A percentile compares a stretch with the other conserved stretches of the same genome.
These are phyloP conservation scores for Cichlasoma orientale DNA, from an alignment of 2,797 vertebrate species.

Conservation along the genomic window DNA sequence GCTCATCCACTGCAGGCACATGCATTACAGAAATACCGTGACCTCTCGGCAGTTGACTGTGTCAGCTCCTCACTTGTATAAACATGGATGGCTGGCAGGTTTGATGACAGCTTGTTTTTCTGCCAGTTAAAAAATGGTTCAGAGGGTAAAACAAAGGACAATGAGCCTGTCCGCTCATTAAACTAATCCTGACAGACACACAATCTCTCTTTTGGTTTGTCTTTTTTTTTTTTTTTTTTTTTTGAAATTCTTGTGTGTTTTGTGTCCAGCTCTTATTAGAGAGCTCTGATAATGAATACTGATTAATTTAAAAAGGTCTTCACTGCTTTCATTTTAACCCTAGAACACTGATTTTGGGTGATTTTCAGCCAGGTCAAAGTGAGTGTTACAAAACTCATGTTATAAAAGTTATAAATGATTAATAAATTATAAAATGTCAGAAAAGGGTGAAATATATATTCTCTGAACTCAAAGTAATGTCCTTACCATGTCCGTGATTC, in stretches of 20 bases:
- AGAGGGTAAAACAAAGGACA: not conserved
- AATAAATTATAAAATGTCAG: not conserved
- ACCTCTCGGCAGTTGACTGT: not conserved
- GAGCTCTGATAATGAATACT: not conserved
- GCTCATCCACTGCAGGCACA: not conserved
- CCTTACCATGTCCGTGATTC: too few relatives aligned
- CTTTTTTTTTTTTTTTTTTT: accelerated
- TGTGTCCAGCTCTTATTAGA: not conserved
- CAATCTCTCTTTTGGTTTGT: not conserved
- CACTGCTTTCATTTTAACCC: not conserved
- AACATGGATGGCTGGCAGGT: conserved; percentile 3
- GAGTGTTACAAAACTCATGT: too few relatives aligned
- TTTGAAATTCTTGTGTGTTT: not conserved
- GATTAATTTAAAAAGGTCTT: not conserved
- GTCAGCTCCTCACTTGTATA: not conserved
- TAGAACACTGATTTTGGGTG: too few relatives aligned
- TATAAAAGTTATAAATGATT: too few relatives aligned
- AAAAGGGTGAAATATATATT: not conserved
- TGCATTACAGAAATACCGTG: conserved; percentile 1
- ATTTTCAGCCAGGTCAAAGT: too few relatives aligned
- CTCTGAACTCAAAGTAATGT: not conserved
- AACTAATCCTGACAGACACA: not conserved
- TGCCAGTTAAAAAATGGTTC: not conserved
- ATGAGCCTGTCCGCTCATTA: not conserved
- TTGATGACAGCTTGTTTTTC: conserved; percentile 40